Conservation (phyloP, 2,888 invertebrate genomes). For the Cheiracanthium punctorium region DNA sequence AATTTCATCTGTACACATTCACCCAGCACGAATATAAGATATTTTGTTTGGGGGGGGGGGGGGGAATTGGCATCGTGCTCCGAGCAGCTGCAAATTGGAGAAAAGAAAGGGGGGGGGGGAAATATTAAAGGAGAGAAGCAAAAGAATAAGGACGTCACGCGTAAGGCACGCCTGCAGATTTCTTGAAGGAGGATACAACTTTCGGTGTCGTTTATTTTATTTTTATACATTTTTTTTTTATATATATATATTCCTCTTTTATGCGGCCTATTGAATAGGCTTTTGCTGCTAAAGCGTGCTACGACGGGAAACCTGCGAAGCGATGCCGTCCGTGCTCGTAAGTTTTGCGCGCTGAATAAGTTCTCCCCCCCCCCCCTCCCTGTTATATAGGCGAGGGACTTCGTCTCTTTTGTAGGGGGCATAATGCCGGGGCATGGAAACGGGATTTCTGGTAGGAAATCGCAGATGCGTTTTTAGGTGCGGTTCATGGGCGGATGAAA, state of each 20-base stretch:
- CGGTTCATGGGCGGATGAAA: background rate
- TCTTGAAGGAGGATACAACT: background rate
- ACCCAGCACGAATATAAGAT: too few relatives aligned
- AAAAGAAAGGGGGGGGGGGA: slow-evolving; percentile 1
- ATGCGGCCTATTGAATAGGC: slow-evolving; percentile 4
- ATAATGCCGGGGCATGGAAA: background rate
- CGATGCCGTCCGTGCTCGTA: background rate
- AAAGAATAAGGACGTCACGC: slow-evolving; percentile 61
- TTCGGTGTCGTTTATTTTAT: slow-evolving; percentile 28
- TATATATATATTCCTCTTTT: too few relatives aligned
- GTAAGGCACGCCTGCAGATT: slow-evolving; percentile 66
- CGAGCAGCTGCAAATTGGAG: slow-evolving; percentile 59
- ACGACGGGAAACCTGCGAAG: slow-evolving; percentile 16
- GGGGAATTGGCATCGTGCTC: background rate
- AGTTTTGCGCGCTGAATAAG: slow-evolving; percentile 19
- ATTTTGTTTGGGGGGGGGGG: too few relatives aligned
- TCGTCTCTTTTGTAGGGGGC: background rate
- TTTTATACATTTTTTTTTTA: too few relatives aligned
- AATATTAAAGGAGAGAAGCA: background rate
- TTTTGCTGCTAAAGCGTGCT: slow-evolving; percentile 38
- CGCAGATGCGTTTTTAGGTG: slow-evolving; percentile 49
- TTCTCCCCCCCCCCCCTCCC: background rate
- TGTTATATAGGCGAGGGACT: background rate
- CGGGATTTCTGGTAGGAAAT: slow-evolving; percentile 55
- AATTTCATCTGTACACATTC: too few relatives aligned